Evolutionary conservation across 2,797 vertebrate genomes (phyloP).

Genomic region (Denticeps clupeoides): DNA sequence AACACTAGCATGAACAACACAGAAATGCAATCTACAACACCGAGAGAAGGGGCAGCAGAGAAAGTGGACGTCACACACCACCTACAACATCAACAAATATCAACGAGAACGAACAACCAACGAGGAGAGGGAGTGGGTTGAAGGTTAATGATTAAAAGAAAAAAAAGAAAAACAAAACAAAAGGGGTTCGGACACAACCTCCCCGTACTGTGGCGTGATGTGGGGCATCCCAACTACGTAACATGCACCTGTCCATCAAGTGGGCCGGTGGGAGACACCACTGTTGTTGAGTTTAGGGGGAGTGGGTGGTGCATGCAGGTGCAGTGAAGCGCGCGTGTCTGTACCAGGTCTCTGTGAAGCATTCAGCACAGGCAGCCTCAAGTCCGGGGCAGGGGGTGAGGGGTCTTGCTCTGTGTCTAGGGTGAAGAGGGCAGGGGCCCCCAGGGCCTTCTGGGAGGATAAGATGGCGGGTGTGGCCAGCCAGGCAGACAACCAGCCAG

Average conservation of each 20-base stretch:
- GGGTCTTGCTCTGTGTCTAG: conserved; percentile 41
- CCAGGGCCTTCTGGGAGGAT: conserved; percentile 33
- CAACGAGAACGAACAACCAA: conserved; percentile 34
- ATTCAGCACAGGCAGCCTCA: conserved; percentile 43
- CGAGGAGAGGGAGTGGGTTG: conserved; percentile 35
- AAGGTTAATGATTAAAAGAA: conserved; percentile 6
- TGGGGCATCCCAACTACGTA: conserved; percentile 79
- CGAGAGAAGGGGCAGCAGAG: conserved; percentile 24
- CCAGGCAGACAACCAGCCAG: conserved; percentile 15
- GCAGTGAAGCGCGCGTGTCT: conserved; percentile 59
- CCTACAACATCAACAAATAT: conserved; percentile 35
- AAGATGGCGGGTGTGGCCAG: conserved; percentile 25
- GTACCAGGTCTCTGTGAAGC: conserved; percentile 42
- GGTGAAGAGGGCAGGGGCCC: conserved; percentile 15
- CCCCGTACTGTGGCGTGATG: conserved; percentile 77
- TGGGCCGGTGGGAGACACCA: conserved; percentile 50
- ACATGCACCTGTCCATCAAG: conserved; percentile 70
- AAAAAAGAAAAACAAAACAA: conserved; percentile 53
- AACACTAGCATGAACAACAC: conserved; percentile 31
- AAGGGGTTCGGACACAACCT: conserved; percentile 63
- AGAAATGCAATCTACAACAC: conserved; percentile 36
- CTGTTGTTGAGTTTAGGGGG: conserved; percentile 43
- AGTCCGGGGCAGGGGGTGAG: conserved; percentile 37
- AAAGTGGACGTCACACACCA: conserved; percentile 29
- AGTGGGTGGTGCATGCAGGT: conserved; percentile 45